Percentiles rank a stretch among this genome's conserved stretches.
Evolutionary conservation across 2,797 vertebrate genomes (phyloP).

Genomic region (Rhincodon typus): DNA sequence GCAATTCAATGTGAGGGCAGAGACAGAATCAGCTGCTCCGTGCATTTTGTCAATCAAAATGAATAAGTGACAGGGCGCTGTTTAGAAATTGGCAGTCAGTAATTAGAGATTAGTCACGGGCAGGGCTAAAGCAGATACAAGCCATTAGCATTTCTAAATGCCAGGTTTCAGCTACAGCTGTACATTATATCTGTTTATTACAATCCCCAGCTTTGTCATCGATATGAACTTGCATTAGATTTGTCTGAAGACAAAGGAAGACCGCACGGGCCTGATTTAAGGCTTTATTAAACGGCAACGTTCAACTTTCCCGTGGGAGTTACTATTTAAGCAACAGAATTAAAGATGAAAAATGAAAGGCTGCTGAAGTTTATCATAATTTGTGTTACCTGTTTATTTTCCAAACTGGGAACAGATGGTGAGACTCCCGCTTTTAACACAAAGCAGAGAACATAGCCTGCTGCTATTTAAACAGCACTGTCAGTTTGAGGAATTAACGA

Average conservation of each 20-base stretch:
- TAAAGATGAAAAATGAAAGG: constrained; percentile 12
- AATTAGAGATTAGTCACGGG: constrained; percentile 37
- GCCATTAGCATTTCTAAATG: constrained; percentile 35
- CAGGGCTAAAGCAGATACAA: constrained; percentile 31
- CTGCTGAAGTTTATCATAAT: constrained; percentile 16
- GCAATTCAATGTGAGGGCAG: constrained; percentile 7
- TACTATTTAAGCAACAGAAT: constrained; percentile 9
- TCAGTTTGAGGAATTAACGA: not conserved
- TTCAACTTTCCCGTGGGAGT: constrained; percentile 1
- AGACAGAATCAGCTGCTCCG: not conserved
- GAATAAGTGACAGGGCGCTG: constrained; percentile 14
- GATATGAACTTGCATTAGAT: not conserved
- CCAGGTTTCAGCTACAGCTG: constrained; percentile 33
- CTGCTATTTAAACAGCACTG: not conserved
- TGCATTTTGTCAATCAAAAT: constrained; percentile 28
- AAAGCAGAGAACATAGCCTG: constrained; percentile 1
- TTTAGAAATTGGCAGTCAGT: constrained; percentile 28
- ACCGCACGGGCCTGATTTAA: not conserved
- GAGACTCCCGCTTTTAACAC: not conserved
- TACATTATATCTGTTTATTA: constrained; percentile 30
- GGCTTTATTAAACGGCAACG: not conserved
- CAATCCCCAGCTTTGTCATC: not conserved
- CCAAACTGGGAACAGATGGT: constrained; percentile 17
- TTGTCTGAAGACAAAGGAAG: not conserved
- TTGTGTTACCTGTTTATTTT: not conserved